Conservation (phyloP, 2,797 vertebrate genomes). For the Heterohyrax brucei region DNA sequence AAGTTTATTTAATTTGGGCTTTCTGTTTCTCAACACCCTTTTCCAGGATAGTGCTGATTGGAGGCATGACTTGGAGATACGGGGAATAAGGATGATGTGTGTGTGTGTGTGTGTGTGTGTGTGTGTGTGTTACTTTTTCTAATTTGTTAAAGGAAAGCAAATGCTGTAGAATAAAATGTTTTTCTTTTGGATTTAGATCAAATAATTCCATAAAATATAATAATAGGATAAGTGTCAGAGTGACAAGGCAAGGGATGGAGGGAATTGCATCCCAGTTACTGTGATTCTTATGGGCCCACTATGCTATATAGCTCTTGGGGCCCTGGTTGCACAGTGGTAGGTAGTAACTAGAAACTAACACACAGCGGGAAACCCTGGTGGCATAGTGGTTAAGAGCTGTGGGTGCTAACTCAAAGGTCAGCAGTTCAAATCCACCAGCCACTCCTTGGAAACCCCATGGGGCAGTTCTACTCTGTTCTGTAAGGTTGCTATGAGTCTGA, state of each 20-base stretch:
- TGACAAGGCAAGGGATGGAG: neutral
- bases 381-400: no score
- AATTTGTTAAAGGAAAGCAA: slow-evolving; percentile 35
- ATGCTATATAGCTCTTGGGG: neutral
- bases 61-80: neutral
- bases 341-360: no score
- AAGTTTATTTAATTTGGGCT: neutral
- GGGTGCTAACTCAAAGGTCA: no score
- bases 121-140: neutral
- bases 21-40: slow-evolving; percentile 28
- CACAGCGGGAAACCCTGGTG: no score
- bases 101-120: neutral
- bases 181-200: neutral
- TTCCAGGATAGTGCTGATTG: neutral
- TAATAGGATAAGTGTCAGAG: neutral
- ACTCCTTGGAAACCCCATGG: no score
- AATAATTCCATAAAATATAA: neutral
- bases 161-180: neutral
- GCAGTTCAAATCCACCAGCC: no score
- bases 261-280: neutral
- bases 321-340: no score
- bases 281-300: neutral
- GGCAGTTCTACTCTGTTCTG: no score
- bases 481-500: no score
- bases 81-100: neutral